phyloP scores from a whole-genome alignment of 2,113 vertebrate species.

The Tetrao urogallus region DNA sequence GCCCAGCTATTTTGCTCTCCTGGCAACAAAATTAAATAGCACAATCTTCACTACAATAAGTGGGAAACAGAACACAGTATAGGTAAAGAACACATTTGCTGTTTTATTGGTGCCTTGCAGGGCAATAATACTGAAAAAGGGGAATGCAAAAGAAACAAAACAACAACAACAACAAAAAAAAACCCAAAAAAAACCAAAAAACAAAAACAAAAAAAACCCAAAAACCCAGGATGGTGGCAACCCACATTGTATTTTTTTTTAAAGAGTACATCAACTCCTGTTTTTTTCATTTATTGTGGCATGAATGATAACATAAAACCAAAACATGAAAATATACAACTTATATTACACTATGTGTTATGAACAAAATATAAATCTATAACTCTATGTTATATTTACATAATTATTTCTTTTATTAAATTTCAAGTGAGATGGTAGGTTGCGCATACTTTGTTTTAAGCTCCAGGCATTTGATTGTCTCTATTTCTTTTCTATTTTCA shows the following conservation, averaged over 20 bases:
- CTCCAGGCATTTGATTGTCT: constrained; percentile 99
- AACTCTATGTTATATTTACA: constrained; percentile 99
- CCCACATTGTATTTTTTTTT: constrained; percentile 87
- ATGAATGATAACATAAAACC: constrained; percentile 99
- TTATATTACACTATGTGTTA: constrained; percentile 99
- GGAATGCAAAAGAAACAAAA: constrained; percentile 86
- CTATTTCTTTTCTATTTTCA: constrained; percentile 85
- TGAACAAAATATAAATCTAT: constrained; percentile 99
- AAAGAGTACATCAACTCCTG: constrained; percentile 92
- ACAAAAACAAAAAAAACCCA: not conserved
- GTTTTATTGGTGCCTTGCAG: constrained; percentile 99
- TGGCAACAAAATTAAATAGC: not conserved
- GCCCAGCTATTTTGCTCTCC: not conserved
- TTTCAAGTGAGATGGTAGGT: constrained; percentile 99
- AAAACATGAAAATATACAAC: constrained; percentile 99
- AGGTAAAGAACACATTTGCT: constrained; percentile 97
- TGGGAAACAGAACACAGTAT: constrained; percentile 83
- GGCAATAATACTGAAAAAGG: constrained; percentile 99
- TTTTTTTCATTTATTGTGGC: constrained; percentile 91
- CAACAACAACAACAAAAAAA: not conserved
- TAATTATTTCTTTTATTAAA: constrained; percentile 98
- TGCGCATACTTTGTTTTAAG: constrained; percentile 94
- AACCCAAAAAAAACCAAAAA: constrained; percentile 16
- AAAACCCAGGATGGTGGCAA: constrained; percentile 89
- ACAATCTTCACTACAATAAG: constrained; percentile 21